Conservation (phyloP, 2,113 vertebrate species). For the Herpailurus yagouaroundi region DNA sequence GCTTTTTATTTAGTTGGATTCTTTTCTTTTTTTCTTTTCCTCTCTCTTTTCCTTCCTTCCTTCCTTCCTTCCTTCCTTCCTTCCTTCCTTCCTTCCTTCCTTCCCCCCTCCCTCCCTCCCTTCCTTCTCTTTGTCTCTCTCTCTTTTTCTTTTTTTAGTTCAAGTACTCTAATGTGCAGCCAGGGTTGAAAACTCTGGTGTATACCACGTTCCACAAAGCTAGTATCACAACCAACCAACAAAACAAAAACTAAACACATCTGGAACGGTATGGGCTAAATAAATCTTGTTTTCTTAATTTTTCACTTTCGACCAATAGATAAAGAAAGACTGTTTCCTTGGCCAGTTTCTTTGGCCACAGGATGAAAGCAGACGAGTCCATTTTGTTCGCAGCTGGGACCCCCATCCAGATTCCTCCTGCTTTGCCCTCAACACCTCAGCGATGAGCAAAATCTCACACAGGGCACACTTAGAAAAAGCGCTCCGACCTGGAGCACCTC, state of each 20-base stretch:
- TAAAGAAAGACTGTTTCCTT: neutral
- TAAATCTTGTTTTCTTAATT: neutral
- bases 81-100: too few relatives aligned
- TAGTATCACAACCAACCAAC: neutral
- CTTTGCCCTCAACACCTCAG: neutral
- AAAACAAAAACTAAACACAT: neutral
- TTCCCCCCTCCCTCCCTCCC: too few relatives aligned
- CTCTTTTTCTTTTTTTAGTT: neutral
- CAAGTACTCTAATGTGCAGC: neutral
- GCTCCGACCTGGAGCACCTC: neutral
- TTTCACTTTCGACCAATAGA: slow-evolving; percentile 6
- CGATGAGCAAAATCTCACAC: neutral
- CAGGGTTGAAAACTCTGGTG: neutral
- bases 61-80: too few relatives aligned
- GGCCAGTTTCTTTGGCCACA: neutral
- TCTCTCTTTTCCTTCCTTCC: neutral
- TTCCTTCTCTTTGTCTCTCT: neutral
- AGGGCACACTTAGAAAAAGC: neutral
- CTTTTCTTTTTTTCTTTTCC: neutral
- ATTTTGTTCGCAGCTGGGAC: neutral
- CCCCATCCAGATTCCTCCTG: neutral
- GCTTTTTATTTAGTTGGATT: neutral
- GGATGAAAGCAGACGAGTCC: neutral
- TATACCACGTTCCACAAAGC: neutral
- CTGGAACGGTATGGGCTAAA: neutral